These are phyloP conservation scores for Thalassarche chlororhynchos DNA, from an alignment of 2,113 vertebrate species.

Conservation along the genomic window DNA sequence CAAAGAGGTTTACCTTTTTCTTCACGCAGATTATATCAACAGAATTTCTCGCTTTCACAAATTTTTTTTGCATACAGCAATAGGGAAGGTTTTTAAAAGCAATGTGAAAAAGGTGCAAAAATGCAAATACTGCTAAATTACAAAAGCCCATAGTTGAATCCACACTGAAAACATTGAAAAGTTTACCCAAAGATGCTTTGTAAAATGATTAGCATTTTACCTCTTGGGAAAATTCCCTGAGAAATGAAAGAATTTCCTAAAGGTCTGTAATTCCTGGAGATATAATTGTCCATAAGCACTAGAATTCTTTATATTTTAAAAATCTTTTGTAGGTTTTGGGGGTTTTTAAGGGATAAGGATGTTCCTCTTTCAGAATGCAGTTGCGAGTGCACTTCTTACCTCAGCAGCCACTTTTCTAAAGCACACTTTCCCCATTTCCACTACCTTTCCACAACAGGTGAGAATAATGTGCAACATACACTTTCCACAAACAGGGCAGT, in stretches of 20 bases:
- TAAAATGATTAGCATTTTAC: not conserved
- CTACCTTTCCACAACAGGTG: not conserved
- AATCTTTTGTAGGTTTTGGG: not conserved
- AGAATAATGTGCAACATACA: not conserved
- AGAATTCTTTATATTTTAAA: not conserved
- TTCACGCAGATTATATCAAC: not conserved
- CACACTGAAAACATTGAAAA: not conserved
- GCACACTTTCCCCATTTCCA: not conserved
- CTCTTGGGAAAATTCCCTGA: not conserved
- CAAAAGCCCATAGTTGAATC: not conserved
- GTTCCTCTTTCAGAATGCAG: not conserved
- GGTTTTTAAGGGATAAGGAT: not conserved
- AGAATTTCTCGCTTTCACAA: not conserved
- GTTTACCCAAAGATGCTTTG: not conserved
- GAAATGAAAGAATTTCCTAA: not conserved
- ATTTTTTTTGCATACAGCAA: not conserved
- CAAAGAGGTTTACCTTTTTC: not conserved
- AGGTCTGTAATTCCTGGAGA: not conserved
- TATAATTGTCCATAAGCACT: not conserved
- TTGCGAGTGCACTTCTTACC: not conserved
- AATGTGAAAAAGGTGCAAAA: not conserved
- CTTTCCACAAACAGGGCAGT: not conserved
- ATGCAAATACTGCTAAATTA: not conserved
- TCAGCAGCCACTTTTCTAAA: not conserved
- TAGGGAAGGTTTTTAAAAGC: not conserved